phyloP scores from a whole-genome alignment of 2,113 vertebrate genomes.

The Stigmatopora argus region DNA sequence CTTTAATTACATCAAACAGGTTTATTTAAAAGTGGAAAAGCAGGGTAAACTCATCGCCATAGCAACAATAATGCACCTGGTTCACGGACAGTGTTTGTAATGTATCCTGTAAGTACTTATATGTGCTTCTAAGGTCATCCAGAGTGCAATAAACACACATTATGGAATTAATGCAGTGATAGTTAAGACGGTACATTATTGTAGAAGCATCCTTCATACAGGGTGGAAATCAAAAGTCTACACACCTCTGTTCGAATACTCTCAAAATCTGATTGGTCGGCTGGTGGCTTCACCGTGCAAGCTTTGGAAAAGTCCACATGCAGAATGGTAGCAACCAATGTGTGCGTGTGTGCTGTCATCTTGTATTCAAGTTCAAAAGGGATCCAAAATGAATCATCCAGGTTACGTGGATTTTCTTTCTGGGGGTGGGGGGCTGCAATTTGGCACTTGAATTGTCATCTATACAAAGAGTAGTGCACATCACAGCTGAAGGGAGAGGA shows the following conservation, averaged over 20 bases:
- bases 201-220: not conserved
- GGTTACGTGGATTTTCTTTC: conserved; percentile 8
- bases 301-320: conserved; percentile 43
- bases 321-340: conserved; percentile 1
- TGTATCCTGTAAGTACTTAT: conserved; percentile 5
- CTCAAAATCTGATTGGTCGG: conserved; percentile 31
- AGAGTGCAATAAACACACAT: conserved; percentile 4
- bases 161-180: conserved; percentile 6
- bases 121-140: conserved; percentile 11
- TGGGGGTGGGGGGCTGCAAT: conserved; percentile 38
- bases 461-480: conserved; percentile 69
- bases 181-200: not conserved
- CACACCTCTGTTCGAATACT: conserved; percentile 2
- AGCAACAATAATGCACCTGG: conserved; percentile 26
- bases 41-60: conserved; percentile 39
- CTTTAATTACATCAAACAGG: conserved; percentile 71
- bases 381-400: conserved; percentile 21
- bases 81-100: not conserved
- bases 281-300: conserved; percentile 54
- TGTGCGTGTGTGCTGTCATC: not conserved
- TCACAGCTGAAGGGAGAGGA: conserved; percentile 52
- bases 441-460: conserved; percentile 70
- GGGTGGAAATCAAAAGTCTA: not conserved
- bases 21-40: conserved; percentile 74
- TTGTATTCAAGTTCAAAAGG: conserved; percentile 28